These are phyloP conservation scores for Hormiphora californensis DNA, from an alignment of 37 sponge, comb jelly and placozoan species.

Conservation along the genomic window DNA sequence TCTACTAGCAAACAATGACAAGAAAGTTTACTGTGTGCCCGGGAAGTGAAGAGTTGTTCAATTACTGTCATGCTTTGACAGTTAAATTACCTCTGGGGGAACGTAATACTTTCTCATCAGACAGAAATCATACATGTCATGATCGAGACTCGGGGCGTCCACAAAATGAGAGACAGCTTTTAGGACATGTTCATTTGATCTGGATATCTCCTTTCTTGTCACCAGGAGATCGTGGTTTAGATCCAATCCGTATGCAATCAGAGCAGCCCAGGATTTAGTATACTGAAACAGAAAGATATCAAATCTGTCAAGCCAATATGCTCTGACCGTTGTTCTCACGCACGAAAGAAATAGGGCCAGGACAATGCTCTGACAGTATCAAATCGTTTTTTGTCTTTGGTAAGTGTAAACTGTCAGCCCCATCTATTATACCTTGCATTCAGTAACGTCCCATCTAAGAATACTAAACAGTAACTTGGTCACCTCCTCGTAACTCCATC, in stretches of 20 bases:
- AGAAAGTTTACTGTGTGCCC: not conserved
- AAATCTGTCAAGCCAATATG: no score
- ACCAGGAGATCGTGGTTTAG: not conserved
- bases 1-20: not conserved
- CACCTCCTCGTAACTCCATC: not conserved
- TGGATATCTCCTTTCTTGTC: not conserved
- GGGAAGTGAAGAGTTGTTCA: not conserved
- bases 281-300: not conserved
- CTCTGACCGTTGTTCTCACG: no score
- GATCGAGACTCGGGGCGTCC: not conserved
- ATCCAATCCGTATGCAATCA: not conserved
- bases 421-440: conserved; percentile 45
- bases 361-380: no score
- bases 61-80: not conserved
- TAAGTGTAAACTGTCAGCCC: no score
- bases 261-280: not conserved
- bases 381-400: no score
- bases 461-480: not conserved
- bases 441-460: not conserved
- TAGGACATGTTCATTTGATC: not conserved
- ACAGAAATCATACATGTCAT: conserved; percentile 27
- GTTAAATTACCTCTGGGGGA: not conserved
- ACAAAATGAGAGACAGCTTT: conserved; percentile 31
- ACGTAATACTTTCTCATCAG: not conserved
- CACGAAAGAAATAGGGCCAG: no score